Evolutionary conservation across 2,888 invertebrate genomes (phyloP), one percentile per base, ranked within the genome.

Genomic region (Drosophila leonis): DNA sequence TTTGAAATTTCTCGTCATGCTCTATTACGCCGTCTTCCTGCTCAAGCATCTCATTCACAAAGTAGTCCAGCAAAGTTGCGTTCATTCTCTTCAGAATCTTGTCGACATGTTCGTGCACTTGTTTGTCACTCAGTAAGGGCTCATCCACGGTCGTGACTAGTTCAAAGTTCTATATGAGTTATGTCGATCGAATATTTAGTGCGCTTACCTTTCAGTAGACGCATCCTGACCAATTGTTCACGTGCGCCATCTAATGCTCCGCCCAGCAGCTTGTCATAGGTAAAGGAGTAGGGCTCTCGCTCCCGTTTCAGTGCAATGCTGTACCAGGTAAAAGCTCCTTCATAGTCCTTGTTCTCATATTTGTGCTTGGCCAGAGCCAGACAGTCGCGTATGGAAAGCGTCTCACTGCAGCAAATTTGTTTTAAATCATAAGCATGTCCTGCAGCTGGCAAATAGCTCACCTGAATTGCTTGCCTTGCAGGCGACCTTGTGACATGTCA

Each of bases 271-370:
- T 64, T 20, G 7, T 57, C 64, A 7, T 61, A 72, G 1, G 31
- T 5, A 1, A 65, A 24, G 2, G 18, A 31, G n/a, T 69, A 54
- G 0, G 60, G 15, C 20, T 72, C 57, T 0, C 18, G 1, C 4
- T 46, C 54, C 0, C 33, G 39, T 0, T 60, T 54, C 1, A 78
- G 18, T 0, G 65, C 69, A 7, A 68, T 49, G 8, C 60, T 59
- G 49, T 80, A 83, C 85, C 83, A 85, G 5, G 35, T 12, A 0
- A 62, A 33, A 3, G 85, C 60, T 7, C 73, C 59, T 3, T 29
- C 41, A n/a, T 73, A 80, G 13, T 83, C 59, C 0, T 52, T 56
- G 1, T 8, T 24, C 0, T 67, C 13, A 7, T 68, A 67, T 18
- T 68, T 75, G 55, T 73, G 59, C n/a, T 65, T 39, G 13, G 82